Evolutionary conservation across 2,113 vertebrate species (phyloP), one percentile per base, ranked within the genome.

Genomic region (Dunckerocampus dactyliophorus): DNA sequence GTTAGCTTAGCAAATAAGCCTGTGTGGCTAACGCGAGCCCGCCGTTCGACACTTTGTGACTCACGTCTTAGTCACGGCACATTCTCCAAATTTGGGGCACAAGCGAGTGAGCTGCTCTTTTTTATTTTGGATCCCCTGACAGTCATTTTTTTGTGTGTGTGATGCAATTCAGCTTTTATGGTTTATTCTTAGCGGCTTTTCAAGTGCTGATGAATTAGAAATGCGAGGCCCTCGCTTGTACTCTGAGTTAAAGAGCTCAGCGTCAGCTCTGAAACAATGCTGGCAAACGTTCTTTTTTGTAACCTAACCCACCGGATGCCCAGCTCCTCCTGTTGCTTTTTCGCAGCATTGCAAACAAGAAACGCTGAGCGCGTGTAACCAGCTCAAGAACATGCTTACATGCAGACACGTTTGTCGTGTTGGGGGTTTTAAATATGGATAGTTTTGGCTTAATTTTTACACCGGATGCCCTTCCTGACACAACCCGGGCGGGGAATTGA

Each of bases 51-150:
- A 22, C 59, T n/a, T 37, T 13, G 22, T 55, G 60, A 60, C 19
- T 67, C 64, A 59, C 4, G 4, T 45, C 54, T 49, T 45, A 55
- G 49, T 74, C 60, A 59, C 48, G 31, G 28, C 47, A 45, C n/a
- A 0, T 20, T 45, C 31, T 59, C 48, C 15, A 59, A 48, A 59
- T 59, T 34, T 49, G 31, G 60, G 31, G 19, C 8, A 22, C 12
- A 28, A 28, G 22, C 7, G 50, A 4, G 42, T n/a, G 42, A 51
- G 67, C 24, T 16, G 28, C 19, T 45, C 6, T 21, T 47, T 28
- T 43, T 19, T n/a, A 3, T 5, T 49, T 43, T 43, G 39, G 12
- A 14, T 43, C 39, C 39, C 39, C 39, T 43, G 39, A 43, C 39
- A 43, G 39, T 43, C 39, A 13, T 49, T 11, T 49, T n/a, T 49